Percentiles rank a stretch among this genome's conserved stretches.
Conservation (phyloP, 2,113 vertebrate genomes). For the Tautogolabrus adspersus region DNA sequence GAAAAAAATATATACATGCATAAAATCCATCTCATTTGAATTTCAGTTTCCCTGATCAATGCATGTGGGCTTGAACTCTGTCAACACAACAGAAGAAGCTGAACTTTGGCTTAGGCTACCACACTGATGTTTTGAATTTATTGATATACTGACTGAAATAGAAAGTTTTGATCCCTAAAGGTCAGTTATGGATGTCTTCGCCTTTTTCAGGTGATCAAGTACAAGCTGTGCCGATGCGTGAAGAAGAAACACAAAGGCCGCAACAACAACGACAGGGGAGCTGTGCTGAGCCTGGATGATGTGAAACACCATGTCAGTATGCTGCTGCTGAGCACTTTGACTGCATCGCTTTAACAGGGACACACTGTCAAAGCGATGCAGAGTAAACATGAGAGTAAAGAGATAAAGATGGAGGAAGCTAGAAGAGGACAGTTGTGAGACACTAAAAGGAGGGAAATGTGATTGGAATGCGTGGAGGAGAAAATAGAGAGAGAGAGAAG, state of each 20-base stretch:
- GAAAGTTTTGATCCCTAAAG: conserved; percentile 5
- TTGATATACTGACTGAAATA: neutral
- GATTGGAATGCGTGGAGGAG: conserved; percentile 44
- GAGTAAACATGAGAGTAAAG: conserved; percentile 13
- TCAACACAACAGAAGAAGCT: neutral
- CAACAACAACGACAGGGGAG: conserved; percentile 94
- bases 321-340: conserved; percentile 42
- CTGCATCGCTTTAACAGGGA: conserved; percentile 33
- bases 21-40: conserved; percentile 50
- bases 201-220: conserved; percentile 91
- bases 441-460: conserved; percentile 1
- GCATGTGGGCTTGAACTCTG: conserved; percentile 8
- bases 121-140: neutral
- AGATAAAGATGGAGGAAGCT: conserved; percentile 29
- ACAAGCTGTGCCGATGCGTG: conserved; percentile 91
- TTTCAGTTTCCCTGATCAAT: conserved; percentile 7
- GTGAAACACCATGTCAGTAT: conserved; percentile 96
- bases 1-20: conserved; percentile 22
- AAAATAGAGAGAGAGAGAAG: conserved; percentile 49
- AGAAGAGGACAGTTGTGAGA: conserved; percentile 24
- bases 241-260: conserved; percentile 94
- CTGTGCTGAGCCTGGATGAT: conserved; percentile 96
- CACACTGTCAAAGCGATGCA: neutral
- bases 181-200: conserved; percentile 17
- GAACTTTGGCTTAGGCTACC: neutral